Base-by-base conservation (phyloP, 2,888 invertebrate genomes). In the Drosophila affinis region DNA sequence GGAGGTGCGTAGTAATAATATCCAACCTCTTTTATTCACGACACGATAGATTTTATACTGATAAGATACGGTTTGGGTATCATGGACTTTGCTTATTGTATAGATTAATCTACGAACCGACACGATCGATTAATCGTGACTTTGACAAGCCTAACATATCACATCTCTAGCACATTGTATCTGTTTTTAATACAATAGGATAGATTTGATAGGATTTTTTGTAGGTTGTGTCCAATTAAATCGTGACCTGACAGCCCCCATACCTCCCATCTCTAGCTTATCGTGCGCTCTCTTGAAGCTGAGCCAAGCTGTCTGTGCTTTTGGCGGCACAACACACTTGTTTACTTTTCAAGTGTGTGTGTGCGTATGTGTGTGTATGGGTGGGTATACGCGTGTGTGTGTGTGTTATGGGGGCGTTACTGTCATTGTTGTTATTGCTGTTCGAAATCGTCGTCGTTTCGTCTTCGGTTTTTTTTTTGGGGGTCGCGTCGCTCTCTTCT, bases 291-390 rank as follows among this genome's bases (percentile, higher is more conserved):
- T 78, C 78, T 78, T 55, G 57, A 47, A 17, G 61, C 76, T 73
- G 85, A 87, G 89, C 89, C 84, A 83, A 88, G 89, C 89, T 72
- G 87, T 88, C 89, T 88, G 75, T 87, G 87, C 89, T 88, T 83
- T 88, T 83, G 83, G 89, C 87, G 84, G 87, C 79, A 84, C 52
- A 68, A 72, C 73, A 81, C 81, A 84, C 85, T 77, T 84, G 85
- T 87, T 88, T 83, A 83, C 80, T 71, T 82, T 68, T 60, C 45
- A 47, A 56, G 52, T 65, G 54, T 67, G 53, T 62, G 64, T 68
- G 54, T 45, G 62, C 53, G 29, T 47, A 24, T 48, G 34, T 49
- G 61, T 48, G 21, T 64, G 48, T 32, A 3, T 24, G 24, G 4
- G 3, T 21, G 21, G 21, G 49, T 49, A 27, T 53, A 62, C 56